Evolutionary conservation across 2,113 vertebrate genomes (phyloP).

Genomic region (Strix uralensis): DNA sequence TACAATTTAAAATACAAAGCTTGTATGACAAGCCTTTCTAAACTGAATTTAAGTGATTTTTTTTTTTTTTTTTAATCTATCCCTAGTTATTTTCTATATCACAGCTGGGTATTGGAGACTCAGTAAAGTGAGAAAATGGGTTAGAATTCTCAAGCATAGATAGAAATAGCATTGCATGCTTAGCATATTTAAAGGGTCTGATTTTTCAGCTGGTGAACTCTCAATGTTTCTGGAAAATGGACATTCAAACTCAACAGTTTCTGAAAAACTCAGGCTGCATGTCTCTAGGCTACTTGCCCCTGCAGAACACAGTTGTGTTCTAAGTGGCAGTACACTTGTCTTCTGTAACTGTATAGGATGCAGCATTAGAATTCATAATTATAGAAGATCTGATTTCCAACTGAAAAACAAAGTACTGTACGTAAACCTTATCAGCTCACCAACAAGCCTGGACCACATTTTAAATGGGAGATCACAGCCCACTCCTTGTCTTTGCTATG

Average conservation of each 20-base stretch:
- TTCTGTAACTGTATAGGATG: background rate
- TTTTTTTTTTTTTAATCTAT: background rate
- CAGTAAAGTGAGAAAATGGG: background rate
- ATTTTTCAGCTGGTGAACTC: background rate
- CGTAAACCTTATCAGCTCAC: background rate
- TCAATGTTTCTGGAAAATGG: background rate
- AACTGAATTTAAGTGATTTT: background rate
- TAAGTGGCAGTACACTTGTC: background rate
- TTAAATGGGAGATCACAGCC: background rate
- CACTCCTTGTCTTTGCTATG: background rate
- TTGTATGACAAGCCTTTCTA: background rate
- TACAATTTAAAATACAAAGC: background rate
- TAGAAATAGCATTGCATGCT: background rate
- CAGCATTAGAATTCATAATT: background rate
- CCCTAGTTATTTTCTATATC: background rate
- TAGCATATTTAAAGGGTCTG: background rate
- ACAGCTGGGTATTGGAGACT: background rate
- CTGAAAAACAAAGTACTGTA: background rate
- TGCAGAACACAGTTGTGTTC: background rate
- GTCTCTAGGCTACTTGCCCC: background rate
- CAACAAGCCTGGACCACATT: background rate
- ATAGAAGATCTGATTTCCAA: background rate
- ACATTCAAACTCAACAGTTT: background rate
- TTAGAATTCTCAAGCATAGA: background rate
- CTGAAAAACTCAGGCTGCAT: background rate